A percentile compares a stretch with the other conserved stretches of the same genome.
Conservation (phyloP, 2,888 invertebrate species). For the Polia nebulosa region DNA sequence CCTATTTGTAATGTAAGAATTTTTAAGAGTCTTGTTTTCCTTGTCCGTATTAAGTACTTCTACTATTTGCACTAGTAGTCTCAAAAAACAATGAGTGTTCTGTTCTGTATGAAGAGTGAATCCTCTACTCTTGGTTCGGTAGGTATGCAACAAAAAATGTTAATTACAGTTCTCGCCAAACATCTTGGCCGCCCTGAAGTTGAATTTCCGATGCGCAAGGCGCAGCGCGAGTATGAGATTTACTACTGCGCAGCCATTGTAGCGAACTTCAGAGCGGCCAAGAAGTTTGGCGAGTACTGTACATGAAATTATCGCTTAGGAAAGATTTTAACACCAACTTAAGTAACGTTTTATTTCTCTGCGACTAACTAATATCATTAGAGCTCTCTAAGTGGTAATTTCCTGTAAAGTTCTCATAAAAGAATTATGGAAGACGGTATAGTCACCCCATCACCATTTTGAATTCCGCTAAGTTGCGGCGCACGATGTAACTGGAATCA, state of each 20-base stretch:
- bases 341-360: not conserved
- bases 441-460: not conserved
- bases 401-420: not conserved
- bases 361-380: not conserved
- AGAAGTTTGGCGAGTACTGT: too few relatives aligned
- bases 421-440: not conserved
- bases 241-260: too few relatives aligned
- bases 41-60: not conserved
- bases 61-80: not conserved
- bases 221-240: too few relatives aligned
- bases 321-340: not conserved
- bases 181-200: too few relatives aligned
- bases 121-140: not conserved
- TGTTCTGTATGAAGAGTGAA: not conserved
- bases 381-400: not conserved
- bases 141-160: not conserved
- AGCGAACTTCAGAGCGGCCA: too few relatives aligned
- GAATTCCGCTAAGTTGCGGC: not conserved
- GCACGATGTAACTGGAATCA: not conserved
- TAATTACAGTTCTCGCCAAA: too few relatives aligned
- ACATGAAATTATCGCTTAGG: not conserved
- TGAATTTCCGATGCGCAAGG: too few relatives aligned
- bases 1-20: slow-evolving; percentile 15
- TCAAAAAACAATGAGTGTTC: not conserved
- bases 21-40: not conserved